Evolutionary conservation across 2,113 vertebrate species (phyloP).

Genomic region (Chloropsis cyanopogon): DNA sequence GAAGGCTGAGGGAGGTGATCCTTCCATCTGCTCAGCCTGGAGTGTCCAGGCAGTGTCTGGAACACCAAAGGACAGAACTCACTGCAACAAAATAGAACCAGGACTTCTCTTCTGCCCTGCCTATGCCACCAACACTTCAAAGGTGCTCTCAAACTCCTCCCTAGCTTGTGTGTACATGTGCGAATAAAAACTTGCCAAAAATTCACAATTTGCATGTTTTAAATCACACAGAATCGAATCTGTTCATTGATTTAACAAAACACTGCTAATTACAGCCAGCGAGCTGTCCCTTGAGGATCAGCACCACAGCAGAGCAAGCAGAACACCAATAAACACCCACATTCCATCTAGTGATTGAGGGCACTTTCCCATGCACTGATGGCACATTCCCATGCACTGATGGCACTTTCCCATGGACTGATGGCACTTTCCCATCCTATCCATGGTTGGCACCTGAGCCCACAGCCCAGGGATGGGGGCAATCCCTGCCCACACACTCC

Average conservation of each 20-base stretch:
- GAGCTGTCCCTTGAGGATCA: background rate
- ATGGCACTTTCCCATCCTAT: rapidly evolving
- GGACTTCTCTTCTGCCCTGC: background rate
- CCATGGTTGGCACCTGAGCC: background rate
- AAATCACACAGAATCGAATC: background rate
- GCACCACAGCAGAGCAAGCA: background rate
- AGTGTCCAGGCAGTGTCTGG: background rate
- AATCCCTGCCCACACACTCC: background rate
- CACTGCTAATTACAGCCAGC: background rate
- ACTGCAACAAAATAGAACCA: background rate
- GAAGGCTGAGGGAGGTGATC: background rate
- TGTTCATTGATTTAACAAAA: background rate
- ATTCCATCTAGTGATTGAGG: rapidly evolving
- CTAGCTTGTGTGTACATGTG: no score
- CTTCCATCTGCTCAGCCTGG: background rate
- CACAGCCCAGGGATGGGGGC: rapidly evolving
- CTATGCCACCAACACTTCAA: rapidly evolving
- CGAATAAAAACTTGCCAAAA: background rate
- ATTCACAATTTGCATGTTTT: rapidly evolving
- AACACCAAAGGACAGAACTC: background rate
- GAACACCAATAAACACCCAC: background rate
- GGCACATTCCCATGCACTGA: background rate
- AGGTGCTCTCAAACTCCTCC: background rate
- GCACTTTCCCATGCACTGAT: background rate
- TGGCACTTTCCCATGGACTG: background rate